phyloP scores from a whole-genome alignment of 2,797 vertebrate genomes.

The Pangasius larnaudii region DNA sequence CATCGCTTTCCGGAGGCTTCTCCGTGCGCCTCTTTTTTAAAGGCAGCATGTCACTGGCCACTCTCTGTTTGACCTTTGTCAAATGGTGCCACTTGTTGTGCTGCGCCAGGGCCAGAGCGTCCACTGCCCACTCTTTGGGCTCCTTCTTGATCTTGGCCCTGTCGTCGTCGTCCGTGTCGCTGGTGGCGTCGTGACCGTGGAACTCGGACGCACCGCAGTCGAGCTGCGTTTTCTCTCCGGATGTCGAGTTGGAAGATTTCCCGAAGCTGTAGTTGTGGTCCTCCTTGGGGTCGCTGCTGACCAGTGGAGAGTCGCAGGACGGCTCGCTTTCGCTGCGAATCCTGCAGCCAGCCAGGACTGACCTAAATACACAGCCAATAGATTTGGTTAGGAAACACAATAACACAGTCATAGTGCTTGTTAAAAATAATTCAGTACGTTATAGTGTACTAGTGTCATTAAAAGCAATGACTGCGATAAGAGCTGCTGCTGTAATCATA shows the following conservation, averaged over 20 bases:
- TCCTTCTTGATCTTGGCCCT: constrained; percentile 81
- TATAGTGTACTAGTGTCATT: neutral
- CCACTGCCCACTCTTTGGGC: constrained; percentile 81
- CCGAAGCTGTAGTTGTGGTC: constrained; percentile 91
- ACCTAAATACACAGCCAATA: constrained; percentile 67
- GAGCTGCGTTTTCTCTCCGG: constrained; percentile 73
- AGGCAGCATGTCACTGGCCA: constrained; percentile 85
- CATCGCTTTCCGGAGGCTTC: constrained; percentile 87
- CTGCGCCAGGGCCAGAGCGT: constrained; percentile 79
- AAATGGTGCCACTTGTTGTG: constrained; percentile 86
- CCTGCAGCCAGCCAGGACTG: constrained; percentile 79
- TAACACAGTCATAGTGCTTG: neutral
- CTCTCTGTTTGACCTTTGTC: constrained; percentile 78
- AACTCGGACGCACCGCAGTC: constrained; percentile 79
- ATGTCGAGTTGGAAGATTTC: constrained; percentile 80
- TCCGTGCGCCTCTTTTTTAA: constrained; percentile 90
- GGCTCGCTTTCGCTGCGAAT: constrained; percentile 83
- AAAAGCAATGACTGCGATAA: neutral
- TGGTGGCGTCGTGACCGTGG: constrained; percentile 67
- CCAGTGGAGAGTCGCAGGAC: constrained; percentile 82
- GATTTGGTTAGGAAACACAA: neutral
- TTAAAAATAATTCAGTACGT: neutral
- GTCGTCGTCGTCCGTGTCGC: constrained; percentile 84
- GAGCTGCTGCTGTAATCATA: neutral
- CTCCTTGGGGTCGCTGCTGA: constrained; percentile 86